phyloP scores from a whole-genome alignment of 2,888 invertebrate species.

The Mythimna ferrago region DNA sequence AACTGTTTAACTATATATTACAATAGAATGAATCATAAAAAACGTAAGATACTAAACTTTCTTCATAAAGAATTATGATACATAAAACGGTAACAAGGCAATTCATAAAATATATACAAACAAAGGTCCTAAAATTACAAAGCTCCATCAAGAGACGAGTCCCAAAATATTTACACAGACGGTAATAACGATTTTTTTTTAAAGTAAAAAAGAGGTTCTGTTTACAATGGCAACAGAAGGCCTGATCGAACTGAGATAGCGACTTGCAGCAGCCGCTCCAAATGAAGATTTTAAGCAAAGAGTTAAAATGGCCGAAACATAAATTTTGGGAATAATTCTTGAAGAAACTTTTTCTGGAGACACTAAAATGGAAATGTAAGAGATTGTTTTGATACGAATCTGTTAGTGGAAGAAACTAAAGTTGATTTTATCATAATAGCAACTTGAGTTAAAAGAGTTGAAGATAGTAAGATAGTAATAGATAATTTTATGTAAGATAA shows the following conservation, averaged over 20 bases:
- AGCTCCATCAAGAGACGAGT: slow-evolving; percentile 39
- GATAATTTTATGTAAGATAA: background rate
- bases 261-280: slow-evolving; percentile 51
- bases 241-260: slow-evolving; percentile 59
- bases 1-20: too few species aligned
- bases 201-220: slow-evolving; percentile 45
- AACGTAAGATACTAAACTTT: background rate
- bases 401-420: slow-evolving; percentile 40
- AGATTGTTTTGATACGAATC: slow-evolving; percentile 49
- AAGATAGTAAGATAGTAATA: background rate
- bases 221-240: slow-evolving; percentile 61
- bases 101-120: slow-evolving; percentile 52
- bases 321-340: slow-evolving; percentile 61
- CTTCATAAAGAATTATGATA: slow-evolving; percentile 3
- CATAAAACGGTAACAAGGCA: slow-evolving; percentile 47
- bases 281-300: slow-evolving; percentile 66
- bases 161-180: slow-evolving; percentile 57
- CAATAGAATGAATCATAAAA: background rate
- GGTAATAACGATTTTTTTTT: slow-evolving; percentile 56
- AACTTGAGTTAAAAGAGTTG: slow-evolving; percentile 19
- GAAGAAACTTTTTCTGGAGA: slow-evolving; percentile 56
- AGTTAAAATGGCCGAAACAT: slow-evolving; percentile 63
- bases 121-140: slow-evolving; percentile 31
- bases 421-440: slow-evolving; percentile 11
- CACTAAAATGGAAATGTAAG: slow-evolving; percentile 53